phyloP scores from a whole-genome alignment of 2,113 vertebrate species.

The Heptranchias perlo region DNA sequence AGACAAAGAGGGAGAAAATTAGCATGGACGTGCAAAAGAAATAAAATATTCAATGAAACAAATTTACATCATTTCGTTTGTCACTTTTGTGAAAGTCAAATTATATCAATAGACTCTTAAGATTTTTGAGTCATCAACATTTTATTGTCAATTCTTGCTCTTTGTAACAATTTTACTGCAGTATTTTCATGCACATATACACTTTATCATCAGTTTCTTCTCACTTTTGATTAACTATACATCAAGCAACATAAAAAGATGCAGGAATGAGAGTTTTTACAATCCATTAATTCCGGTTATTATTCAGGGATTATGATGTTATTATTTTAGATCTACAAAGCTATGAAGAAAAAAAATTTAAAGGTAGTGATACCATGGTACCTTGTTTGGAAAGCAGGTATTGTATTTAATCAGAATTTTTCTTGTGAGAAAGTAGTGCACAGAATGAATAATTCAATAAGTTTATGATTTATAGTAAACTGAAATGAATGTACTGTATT shows the following conservation, averaged over 20 bases:
- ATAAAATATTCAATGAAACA: background rate
- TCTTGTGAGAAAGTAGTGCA: background rate
- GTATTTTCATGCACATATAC: background rate
- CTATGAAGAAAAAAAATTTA: background rate
- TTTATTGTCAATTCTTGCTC: background rate
- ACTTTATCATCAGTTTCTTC: slow-evolving; percentile 14
- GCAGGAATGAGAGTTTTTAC: slow-evolving; percentile 21
- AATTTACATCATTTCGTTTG: background rate
- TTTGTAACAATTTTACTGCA: slow-evolving; percentile 16
- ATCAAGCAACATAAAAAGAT: slow-evolving; percentile 14
- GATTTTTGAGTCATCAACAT: slow-evolving; percentile 22
- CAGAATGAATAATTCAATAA: background rate
- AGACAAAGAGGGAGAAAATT: background rate
- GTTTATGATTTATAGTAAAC: background rate
- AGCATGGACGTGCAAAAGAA: background rate
- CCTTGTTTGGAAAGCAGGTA: background rate
- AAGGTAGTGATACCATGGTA: background rate
- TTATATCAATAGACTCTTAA: background rate
- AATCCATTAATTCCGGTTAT: slow-evolving; percentile 21
- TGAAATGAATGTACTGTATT: background rate
- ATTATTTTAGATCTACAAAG: background rate
- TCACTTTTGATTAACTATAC: slow-evolving; percentile 1
- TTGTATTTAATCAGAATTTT: slow-evolving; percentile 1
- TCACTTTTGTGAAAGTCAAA: background rate
- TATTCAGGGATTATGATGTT: background rate